Percentiles rank a stretch among this genome's conserved stretches.
Evolutionary conservation across 2,888 invertebrate genomes (phyloP).

Genomic region (Halictus quadricinctus): DNA sequence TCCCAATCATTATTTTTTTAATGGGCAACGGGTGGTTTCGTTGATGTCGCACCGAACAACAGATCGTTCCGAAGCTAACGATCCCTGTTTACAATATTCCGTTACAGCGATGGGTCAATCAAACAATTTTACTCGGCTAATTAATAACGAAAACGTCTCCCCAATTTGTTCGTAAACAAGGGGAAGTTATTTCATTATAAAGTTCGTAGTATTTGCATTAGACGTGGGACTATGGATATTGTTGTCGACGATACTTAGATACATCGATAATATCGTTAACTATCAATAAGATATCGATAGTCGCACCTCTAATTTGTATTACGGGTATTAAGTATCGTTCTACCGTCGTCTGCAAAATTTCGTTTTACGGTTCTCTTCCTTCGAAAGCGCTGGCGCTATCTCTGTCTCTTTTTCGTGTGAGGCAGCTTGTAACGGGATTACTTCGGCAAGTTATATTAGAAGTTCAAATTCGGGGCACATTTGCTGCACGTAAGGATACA

Average conservation of each 20-base stretch:
- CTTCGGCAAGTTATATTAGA: neutral
- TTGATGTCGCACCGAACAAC: neutral
- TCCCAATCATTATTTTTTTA: constrained; percentile 23
- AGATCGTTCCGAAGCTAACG: neutral
- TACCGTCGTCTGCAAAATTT: neutral
- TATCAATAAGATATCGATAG: neutral
- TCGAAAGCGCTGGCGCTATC: neutral
- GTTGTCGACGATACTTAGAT: too few species aligned
- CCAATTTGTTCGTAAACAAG: neutral
- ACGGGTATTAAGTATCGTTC: neutral
- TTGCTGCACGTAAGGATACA: neutral
- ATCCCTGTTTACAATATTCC: neutral
- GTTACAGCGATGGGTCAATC: neutral
- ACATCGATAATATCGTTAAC: too few species aligned
- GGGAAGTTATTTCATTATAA: neutral
- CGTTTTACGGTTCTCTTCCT: neutral
- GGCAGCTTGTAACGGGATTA: neutral
- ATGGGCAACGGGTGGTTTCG: neutral
- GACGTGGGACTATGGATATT: neutral
- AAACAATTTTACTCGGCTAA: constrained; percentile 2
- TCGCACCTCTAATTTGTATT: neutral
- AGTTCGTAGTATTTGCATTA: neutral
- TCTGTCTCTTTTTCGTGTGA: neutral
- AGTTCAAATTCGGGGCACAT: neutral
- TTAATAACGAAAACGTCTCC: neutral